Evolutionary conservation across 2,888 invertebrate genomes (phyloP).

Genomic region (Melieria crassipennis): DNA sequence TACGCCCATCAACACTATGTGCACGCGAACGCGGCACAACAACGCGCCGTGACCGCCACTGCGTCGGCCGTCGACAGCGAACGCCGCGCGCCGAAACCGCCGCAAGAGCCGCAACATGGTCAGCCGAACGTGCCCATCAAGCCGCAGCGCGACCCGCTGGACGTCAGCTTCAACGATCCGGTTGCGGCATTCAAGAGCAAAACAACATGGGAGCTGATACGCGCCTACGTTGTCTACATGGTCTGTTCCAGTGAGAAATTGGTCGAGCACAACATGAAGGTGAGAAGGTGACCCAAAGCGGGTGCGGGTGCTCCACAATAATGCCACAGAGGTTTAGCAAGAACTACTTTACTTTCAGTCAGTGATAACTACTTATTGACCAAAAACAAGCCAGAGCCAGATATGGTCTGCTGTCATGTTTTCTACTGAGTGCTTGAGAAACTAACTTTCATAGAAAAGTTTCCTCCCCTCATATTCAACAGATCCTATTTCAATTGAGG

Average conservation of each 20-base stretch:
- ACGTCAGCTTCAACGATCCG: constrained; percentile 87
- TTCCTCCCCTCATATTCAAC: too few species aligned
- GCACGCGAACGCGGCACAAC: constrained; percentile 44
- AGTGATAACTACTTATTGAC: too few species aligned
- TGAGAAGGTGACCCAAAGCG: constrained; percentile 68
- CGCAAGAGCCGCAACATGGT: background rate
- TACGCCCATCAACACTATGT: constrained; percentile 36
- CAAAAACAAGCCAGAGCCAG: too few species aligned
- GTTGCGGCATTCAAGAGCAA: constrained; percentile 95
- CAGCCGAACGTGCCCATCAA: constrained; percentile 48
- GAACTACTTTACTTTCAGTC: too few species aligned
- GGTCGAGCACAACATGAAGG: constrained; percentile 93
- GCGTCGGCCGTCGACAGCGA: constrained; percentile 26
- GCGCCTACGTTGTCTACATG: constrained; percentile 91
- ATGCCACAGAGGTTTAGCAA: too few species aligned
- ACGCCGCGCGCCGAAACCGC: background rate
- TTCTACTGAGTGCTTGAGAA: too few species aligned
- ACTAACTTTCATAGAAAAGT: too few species aligned
- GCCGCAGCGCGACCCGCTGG: constrained; percentile 74
- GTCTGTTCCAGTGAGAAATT: constrained; percentile 87
- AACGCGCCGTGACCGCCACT: constrained; percentile 37
- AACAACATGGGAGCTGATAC: constrained; percentile 88
- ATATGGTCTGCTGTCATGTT: too few species aligned
- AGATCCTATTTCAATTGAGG: too few species aligned
- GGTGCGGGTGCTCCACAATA: too few species aligned